phyloP scores from a whole-genome alignment of 2,113 vertebrate genomes.

The Macquaria ambigua region DNA sequence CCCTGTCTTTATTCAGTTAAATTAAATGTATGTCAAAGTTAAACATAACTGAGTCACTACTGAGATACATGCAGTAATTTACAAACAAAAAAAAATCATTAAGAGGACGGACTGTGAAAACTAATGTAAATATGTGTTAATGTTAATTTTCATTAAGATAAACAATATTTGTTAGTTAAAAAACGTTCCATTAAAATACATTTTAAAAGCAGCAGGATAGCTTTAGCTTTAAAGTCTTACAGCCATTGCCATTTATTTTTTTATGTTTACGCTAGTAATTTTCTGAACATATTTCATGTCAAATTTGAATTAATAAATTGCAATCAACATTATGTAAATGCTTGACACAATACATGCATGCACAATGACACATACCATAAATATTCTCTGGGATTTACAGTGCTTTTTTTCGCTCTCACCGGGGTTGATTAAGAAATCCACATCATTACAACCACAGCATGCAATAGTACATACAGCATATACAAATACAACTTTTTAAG shows the following conservation, averaged over 20 bases:
- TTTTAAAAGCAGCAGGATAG: not conserved
- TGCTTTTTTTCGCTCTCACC: constrained; percentile 28
- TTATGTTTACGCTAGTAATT: not conserved
- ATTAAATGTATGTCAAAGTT: not conserved
- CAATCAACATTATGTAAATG: constrained; percentile 1
- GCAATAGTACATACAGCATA: not conserved
- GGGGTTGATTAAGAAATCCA: constrained; percentile 35
- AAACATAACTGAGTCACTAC: not conserved
- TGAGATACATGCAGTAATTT: not conserved
- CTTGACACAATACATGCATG: constrained; percentile 16
- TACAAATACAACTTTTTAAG: constrained; percentile 4
- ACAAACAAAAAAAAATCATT: not conserved
- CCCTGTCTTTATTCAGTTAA: not conserved
- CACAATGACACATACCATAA: not conserved
- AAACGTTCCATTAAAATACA: not conserved
- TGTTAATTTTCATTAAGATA: not conserved
- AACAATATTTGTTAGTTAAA: not conserved
- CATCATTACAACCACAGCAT: constrained; percentile 10
- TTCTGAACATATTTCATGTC: constrained; percentile 9
- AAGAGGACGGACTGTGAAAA: not conserved
- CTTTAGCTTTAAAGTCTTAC: not conserved
- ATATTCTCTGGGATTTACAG: constrained; percentile 29
- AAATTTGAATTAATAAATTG: constrained; percentile 7
- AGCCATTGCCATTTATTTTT: not conserved
- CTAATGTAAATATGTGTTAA: not conserved